Base-by-base conservation (phyloP, 2,797 vertebrate genomes). In the Paratrypauchen microcephalus region DNA sequence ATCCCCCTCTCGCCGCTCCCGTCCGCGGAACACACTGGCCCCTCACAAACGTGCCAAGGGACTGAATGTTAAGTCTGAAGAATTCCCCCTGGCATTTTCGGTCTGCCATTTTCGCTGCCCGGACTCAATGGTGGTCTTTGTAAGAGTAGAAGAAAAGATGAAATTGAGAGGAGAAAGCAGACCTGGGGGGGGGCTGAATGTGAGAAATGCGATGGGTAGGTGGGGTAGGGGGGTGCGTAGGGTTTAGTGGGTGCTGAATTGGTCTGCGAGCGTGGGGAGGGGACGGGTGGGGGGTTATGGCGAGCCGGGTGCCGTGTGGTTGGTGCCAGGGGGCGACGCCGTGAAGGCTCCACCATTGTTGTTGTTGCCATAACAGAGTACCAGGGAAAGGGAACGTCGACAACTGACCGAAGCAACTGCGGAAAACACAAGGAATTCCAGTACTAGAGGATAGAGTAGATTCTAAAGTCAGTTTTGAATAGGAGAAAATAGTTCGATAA, bases 261-360 rank as follows among this genome's bases (percentile, higher is more conserved):
- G 3, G 56, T 6, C 26, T 8, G 56, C 15, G 18, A 18, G 52
- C n/a, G 52, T 6, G 8, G 54, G 21, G 56, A 9, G 21, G 2
- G 9, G n/a, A 26, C 2, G 24, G 73, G 80, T 0, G 76, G 70
- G 30, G 78, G 28, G 28, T 1, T 30, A 30, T 30, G 78, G 73
- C 48, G 80, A 83, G 84, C 74, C 68, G 74, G 47, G 80, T 82
- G 82, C 81, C 83, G 74, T 5, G 65, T 5, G 65, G 69, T 72
- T 67, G 80, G 90, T 91, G 89, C 88, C 89, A 91, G 87, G 87
- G 86, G 79, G 80, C 50, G 83, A 88, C 61, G 71, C 73, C 76
- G 5, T 78, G 90, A 88, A 92, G 83, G 74, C 87, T 80, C 79
- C 80, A 62, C 77, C 78, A 87, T 91, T 91, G 86, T 91, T 87